A percentile compares a stretch with the other conserved stretches of the same genome.
These are phyloP conservation scores for Delphinus delphis DNA, from an alignment of 2,113 vertebrate species.

Conservation along the genomic window DNA sequence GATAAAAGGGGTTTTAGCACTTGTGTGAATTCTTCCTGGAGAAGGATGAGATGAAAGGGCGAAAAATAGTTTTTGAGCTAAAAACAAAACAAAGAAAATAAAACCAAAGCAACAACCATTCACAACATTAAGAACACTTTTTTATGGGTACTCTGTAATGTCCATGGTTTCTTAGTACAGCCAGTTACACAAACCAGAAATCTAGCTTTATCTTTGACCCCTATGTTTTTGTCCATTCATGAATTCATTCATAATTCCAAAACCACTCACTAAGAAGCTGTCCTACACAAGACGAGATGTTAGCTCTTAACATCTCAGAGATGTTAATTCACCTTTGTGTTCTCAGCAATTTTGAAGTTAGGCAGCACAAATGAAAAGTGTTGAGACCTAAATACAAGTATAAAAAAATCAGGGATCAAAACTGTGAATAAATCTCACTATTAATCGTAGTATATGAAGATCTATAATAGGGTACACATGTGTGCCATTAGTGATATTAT, in stretches of 20 bases:
- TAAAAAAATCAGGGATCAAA: background rate
- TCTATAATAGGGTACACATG: background rate
- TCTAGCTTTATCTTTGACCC: background rate
- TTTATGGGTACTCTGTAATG: background rate
- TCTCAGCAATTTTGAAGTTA: background rate
- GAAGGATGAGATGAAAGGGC: background rate
- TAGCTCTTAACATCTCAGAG: background rate
- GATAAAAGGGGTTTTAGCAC: background rate
- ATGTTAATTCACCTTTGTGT: background rate
- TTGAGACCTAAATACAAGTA: background rate
- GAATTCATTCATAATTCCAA: background rate
- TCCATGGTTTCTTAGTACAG: background rate
- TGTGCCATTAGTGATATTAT: background rate
- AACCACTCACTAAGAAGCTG: background rate
- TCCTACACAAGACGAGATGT: background rate
- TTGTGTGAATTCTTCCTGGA: background rate
- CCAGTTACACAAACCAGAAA: background rate
- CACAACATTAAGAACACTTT: background rate
- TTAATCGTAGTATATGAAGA: background rate
- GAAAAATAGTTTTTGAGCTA: background rate
- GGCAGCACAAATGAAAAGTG: background rate
- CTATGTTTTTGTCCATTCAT: background rate
- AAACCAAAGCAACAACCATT: background rate
- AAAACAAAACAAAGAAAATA: constrained; percentile 12
- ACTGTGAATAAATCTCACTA: background rate